Evolutionary conservation across 2,888 invertebrate genomes (phyloP), one percentile per base, ranked within the genome.

Genomic region (Calameuta idolon): DNA sequence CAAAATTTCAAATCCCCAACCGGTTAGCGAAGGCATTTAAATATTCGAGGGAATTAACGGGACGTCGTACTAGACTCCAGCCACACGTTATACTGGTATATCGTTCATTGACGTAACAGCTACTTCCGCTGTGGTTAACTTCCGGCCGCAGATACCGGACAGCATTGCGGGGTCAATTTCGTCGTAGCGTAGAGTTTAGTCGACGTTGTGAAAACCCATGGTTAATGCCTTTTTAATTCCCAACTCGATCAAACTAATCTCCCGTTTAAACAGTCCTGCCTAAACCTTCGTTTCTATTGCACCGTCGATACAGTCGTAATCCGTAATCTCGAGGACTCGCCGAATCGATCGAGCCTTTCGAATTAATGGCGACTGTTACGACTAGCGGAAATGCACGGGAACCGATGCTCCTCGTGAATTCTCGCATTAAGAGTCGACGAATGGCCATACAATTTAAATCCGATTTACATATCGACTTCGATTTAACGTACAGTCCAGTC

Each of bases 121-220:
- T 77, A 69, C 75, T 75, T 79, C 79, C 75, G 79, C 75, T 55
- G 69, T 37, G 71, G 23, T 35, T 76, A 33, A 75, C 69, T 75
- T 89, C 89, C 88, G 85, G 83, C 79, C 82, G 75, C 80, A 80
- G 82, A 85, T 78, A 87, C 87, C 87, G 87, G 85, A 87, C 87
- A 85, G 78, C 83, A 85, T 83, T 84, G 85, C 84, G 85, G 82
- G 84, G 83, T 80, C 79, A 79, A 77, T 80, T 76, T 83, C 79
- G 77, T 77, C 76, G 55, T 23, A 23, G 5, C 9, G 9, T 0
- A 23, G 55, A 23, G 55, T 23, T 55, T 55, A 23, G 55, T 55
- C 55, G 23, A 55, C 9, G 55, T 9, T 55, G 55, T 23, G 23
- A 55, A 55, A 81, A 77, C 79, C 71, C 69, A 68, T 31, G 11